Percentiles rank a stretch among this genome's conserved stretches.
Conservation (phyloP, 2,797 vertebrate species). For the Pantherophis vulpinus region DNA sequence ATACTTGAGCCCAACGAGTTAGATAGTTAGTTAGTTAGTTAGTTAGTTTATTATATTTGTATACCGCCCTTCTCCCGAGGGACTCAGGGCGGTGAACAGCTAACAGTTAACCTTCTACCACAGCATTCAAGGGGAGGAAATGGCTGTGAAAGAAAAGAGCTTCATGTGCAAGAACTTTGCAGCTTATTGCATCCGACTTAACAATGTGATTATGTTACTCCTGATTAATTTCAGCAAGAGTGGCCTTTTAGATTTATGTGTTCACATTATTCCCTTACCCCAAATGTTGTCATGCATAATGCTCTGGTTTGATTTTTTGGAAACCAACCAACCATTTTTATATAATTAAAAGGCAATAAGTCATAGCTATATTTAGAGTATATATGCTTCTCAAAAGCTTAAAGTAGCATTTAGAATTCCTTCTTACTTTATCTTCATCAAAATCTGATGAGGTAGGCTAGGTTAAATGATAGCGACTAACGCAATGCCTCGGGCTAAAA, state of each 20-base stretch:
- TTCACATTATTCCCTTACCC: not conserved
- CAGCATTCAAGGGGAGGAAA: not conserved
- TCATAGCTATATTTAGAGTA: not conserved
- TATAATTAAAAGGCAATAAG: not conserved
- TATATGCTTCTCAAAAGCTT: not conserved
- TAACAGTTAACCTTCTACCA: too few species aligned
- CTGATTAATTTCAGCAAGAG: not conserved
- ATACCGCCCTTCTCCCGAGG: too few species aligned
- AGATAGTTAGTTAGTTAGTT: too few species aligned
- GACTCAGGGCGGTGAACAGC: too few species aligned
- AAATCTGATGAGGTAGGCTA: not conserved
- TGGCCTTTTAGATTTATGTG: not conserved
- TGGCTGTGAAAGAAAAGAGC: not conserved
- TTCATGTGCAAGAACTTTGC: not conserved
- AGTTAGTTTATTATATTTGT: too few species aligned
- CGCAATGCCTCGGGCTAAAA: not conserved
- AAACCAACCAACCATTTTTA: not conserved
- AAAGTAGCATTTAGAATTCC: not conserved
- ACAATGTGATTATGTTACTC: not conserved
- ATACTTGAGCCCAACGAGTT: not conserved
- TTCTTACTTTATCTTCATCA: not conserved
- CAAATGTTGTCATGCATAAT: not conserved
- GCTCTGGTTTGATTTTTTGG: not conserved
- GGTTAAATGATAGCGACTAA: not conserved
- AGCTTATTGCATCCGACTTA: not conserved